Conservation (phyloP, 2,888 invertebrate genomes). For the Drosophila neonasuta region DNA sequence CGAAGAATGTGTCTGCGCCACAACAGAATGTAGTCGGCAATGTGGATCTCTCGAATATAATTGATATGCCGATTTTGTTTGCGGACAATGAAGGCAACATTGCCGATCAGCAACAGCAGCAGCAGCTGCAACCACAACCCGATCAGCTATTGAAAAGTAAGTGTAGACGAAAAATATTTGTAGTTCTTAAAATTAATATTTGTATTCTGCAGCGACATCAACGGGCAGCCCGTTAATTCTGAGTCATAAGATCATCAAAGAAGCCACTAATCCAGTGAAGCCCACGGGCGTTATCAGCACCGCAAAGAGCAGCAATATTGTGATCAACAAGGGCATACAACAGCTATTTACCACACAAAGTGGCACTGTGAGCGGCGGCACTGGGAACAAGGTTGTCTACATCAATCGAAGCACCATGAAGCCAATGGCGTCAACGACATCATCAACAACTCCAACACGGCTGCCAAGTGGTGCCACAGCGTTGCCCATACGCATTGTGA, state of each 20-base stretch:
- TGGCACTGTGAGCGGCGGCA: constrained; percentile 27
- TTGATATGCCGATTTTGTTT: constrained; percentile 87
- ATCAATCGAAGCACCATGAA: constrained; percentile 81
- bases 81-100: constrained; percentile 84
- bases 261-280: constrained; percentile 51
- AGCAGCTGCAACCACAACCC: constrained; percentile 24
- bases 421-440: constrained; percentile 76
- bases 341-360: constrained; percentile 56
- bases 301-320: constrained; percentile 64
- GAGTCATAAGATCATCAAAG: constrained; percentile 79
- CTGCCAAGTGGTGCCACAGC: constrained; percentile 66
- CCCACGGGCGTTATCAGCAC: constrained; percentile 28
- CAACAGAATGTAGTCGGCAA: constrained; percentile 23
- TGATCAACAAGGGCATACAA: constrained; percentile 73
- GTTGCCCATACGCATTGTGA: constrained; percentile 58
- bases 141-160: constrained; percentile 52
- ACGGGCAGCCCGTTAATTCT: constrained; percentile 70
- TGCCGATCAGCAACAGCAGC: constrained; percentile 64
- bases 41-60: constrained; percentile 84
- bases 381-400: constrained; percentile 79
- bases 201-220: constrained; percentile 21
- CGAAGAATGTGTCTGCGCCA: constrained; percentile 46
- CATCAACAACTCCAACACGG: constrained; percentile 56
- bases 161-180: background rate
- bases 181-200: background rate